phyloP scores from a whole-genome alignment of 2,888 invertebrate species.

The Clostera curtula region DNA sequence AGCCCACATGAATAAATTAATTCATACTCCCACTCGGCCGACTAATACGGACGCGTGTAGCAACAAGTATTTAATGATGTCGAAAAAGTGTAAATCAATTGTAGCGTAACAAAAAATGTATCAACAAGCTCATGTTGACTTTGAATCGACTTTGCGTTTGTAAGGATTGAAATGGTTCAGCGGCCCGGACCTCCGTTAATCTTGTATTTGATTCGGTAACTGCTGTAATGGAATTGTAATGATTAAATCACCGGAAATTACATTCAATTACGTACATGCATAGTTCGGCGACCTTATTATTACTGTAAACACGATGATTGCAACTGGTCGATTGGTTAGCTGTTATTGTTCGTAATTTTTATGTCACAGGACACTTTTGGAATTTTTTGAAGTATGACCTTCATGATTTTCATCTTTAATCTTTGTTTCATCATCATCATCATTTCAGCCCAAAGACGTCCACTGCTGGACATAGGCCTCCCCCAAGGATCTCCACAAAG shows the following conservation, averaged over 20 bases:
- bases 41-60: conserved; percentile 32
- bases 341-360: too few species aligned
- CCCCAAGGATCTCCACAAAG: too few species aligned
- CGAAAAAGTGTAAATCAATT: conserved; percentile 39
- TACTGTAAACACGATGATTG: conserved; percentile 30
- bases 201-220: conserved; percentile 20
- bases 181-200: conserved; percentile 11
- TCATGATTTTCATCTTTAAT: too few species aligned
- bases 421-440: too few species aligned
- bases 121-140: conserved; percentile 8
- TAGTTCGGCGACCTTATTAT: conserved; percentile 31
- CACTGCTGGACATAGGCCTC: too few species aligned
- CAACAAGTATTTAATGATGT: conserved; percentile 43
- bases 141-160: conserved; percentile 10
- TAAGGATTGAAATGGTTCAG: conserved; percentile 8
- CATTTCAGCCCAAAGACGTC: too few species aligned
- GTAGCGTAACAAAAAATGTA: conserved; percentile 17
- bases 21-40: conserved; percentile 34
- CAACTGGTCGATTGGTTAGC: too few species aligned
- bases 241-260: conserved; percentile 53
- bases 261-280: conserved; percentile 40
- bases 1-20: conserved; percentile 46
- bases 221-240: conserved; percentile 38
- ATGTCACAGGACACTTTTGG: too few species aligned
- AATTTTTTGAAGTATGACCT: too few species aligned